Evolutionary conservation across 2,888 invertebrate species (phyloP), one percentile per base, ranked within the genome.

Genomic region (Deilephila elpenor): DNA sequence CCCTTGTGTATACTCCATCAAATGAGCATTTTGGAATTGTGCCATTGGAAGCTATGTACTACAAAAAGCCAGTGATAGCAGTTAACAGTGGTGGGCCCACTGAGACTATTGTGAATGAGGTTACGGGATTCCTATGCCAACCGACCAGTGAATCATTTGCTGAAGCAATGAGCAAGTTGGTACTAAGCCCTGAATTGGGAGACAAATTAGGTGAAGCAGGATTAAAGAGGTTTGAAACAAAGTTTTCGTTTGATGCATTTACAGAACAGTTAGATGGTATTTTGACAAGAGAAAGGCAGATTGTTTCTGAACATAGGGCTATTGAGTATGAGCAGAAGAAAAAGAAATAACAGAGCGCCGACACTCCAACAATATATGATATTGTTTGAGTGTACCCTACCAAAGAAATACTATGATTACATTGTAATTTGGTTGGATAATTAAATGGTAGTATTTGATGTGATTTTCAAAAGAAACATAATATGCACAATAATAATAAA

Each of bases 21-120:
- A 98, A 98, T 88, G 99, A 99, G 90, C 99, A 99, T 93, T 99
- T 99, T 95, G 99, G 99, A 6, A 99, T 99, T 83, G 99, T 99
- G 11, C 99, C 99, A 0, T 94, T 99, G 73, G 99, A 99, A 95
- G 99, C 99, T 0, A 99, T 99, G 99, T 98, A 98, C 87, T 96
- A 97, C 87, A 95, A 96, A 5, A 98, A 98, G 84, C 99, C 99
- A 5, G 99, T 99, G 0, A 96, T 99, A 79, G 99, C 99, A 0
- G 97, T 98, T 0, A 97, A 98, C 84, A 98, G 98, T 83, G 99
- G 99, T 37, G 99, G 99, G 0, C 99, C 99, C 0, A 96, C 96
- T 1, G 99, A 99, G 91, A 99, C 99, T 0, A 95, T 99, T 70
- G 94, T 96, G 0, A 95, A 98, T 92, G 96, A 96, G 71, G 95